These are phyloP conservation scores for Scaeva pyrastri DNA, from an alignment of 2,888 invertebrate genomes.

Conservation along the genomic window DNA sequence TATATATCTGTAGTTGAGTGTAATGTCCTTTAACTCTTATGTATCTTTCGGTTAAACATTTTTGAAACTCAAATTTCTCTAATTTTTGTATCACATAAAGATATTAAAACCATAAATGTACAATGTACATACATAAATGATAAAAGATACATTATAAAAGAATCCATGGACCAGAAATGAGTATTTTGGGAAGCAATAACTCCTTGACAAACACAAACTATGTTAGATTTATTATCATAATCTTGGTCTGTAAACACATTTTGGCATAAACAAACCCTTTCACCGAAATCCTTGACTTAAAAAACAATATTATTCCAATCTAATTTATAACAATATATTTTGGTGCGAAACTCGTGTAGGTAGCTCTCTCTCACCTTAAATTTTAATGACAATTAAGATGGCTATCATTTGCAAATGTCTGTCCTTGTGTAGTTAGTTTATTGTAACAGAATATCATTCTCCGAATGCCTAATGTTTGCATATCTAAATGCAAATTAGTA, in stretches of 20 bases:
- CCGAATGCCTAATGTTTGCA: slow-evolving; percentile 18
- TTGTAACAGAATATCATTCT: slow-evolving; percentile 35
- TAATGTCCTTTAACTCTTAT: too few relatives aligned
- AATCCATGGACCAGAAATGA: too few relatives aligned
- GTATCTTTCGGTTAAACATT: too few relatives aligned
- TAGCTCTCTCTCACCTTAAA: slow-evolving; percentile 59
- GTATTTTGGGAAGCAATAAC: too few relatives aligned
- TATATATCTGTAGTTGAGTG: too few relatives aligned
- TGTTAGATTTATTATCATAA: background rate
- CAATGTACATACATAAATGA: too few relatives aligned
- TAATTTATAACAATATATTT: slow-evolving; percentile 56
- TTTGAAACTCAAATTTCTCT: too few relatives aligned
- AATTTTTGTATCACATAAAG: too few relatives aligned
- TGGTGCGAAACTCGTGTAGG: slow-evolving; percentile 8
- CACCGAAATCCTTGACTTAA: background rate
- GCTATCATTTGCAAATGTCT: slow-evolving; percentile 49
- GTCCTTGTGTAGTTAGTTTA: background rate
- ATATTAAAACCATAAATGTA: too few relatives aligned
- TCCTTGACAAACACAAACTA: background rate
- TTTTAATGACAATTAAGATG: slow-evolving; percentile 64
- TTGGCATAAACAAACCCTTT: slow-evolving; percentile 6
- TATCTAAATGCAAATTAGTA: slow-evolving; percentile 72
- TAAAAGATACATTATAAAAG: too few relatives aligned
- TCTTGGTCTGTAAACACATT: background rate
- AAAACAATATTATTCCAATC: slow-evolving; percentile 44